These are phyloP conservation scores for Poeciliopsis presidionis DNA, from an alignment of 2,797 vertebrate genomes.

Conservation along the genomic window DNA sequence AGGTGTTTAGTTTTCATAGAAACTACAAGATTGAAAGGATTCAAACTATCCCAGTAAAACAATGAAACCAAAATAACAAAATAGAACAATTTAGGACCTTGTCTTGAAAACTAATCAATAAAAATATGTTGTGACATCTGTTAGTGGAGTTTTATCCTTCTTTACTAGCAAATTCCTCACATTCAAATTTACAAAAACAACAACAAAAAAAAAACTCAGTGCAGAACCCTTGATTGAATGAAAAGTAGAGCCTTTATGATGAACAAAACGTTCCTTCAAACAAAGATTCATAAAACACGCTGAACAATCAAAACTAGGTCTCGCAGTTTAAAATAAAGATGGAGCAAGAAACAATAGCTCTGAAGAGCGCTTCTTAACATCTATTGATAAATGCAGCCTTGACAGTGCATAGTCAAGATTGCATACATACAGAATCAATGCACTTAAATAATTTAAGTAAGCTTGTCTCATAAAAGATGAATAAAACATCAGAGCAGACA, in stretches of 20 bases:
- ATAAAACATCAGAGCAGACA: slow-evolving; percentile 78
- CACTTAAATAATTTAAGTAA: slow-evolving; percentile 80
- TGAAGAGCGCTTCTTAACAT: slow-evolving; percentile 44
- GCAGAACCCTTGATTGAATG: not conserved
- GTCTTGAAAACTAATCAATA: slow-evolving; percentile 1
- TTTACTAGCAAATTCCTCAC: not conserved
- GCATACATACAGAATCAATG: slow-evolving; percentile 82
- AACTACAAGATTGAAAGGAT: not conserved
- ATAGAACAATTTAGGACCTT: not conserved
- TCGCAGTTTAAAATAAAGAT: slow-evolving; percentile 36
- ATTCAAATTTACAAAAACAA: not conserved
- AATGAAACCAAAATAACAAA: not conserved
- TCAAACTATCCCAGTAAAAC: not conserved
- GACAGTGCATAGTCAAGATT: slow-evolving; percentile 63
- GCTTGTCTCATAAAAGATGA: slow-evolving; percentile 77
- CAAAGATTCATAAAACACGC: not conserved
- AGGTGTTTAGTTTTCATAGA: not conserved
- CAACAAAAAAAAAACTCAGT: not conserved
- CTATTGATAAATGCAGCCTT: slow-evolving; percentile 61
- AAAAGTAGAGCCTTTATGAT: not conserved
- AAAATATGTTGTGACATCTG: not conserved
- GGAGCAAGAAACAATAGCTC: slow-evolving; percentile 48
- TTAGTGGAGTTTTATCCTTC: not conserved
- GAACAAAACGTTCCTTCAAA: not conserved
- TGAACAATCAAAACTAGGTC: not conserved